These are phyloP conservation scores for Musca vetustissima DNA, from an alignment of 1,140 invertebrate genomes.

Conservation along the genomic window DNA sequence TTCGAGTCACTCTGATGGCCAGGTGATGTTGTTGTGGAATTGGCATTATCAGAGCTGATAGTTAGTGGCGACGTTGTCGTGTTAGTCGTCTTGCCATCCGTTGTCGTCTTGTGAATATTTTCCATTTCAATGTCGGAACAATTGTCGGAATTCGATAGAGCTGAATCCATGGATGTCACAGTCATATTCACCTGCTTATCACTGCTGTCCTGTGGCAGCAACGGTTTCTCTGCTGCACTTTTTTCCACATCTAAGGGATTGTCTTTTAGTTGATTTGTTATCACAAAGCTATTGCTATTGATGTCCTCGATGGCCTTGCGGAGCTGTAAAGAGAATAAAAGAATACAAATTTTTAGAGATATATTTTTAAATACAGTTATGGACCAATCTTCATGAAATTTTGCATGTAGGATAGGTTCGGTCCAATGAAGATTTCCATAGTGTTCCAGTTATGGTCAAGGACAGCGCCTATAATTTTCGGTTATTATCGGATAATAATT, in stretches of 20 bases:
- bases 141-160: slow-evolving; percentile 53
- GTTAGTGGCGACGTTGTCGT: slow-evolving; percentile 18
- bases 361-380: too few species aligned
- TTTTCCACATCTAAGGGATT: slow-evolving; percentile 30
- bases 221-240: slow-evolving; percentile 39
- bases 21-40: too few species aligned
- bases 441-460: too few species aligned
- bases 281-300: slow-evolving; percentile 70
- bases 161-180: slow-evolving; percentile 54
- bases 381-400: too few species aligned
- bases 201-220: slow-evolving; percentile 29
- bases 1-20: too few species aligned
- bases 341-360: background rate
- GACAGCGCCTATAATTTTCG: too few species aligned
- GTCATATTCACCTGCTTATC: slow-evolving; percentile 54
- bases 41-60: background rate
- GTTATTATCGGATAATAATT: too few species aligned
- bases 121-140: slow-evolving; percentile 55
- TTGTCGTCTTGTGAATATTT: slow-evolving; percentile 33
- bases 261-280: slow-evolving; percentile 42
- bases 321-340: slow-evolving; percentile 60
- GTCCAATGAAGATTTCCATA: too few species aligned
- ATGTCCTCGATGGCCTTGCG: slow-evolving; percentile 86
- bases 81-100: background rate
- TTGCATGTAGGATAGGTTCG: too few species aligned